Evolutionary conservation across 2,888 invertebrate genomes (phyloP).

Genomic region (Ypsolopha scabrella): DNA sequence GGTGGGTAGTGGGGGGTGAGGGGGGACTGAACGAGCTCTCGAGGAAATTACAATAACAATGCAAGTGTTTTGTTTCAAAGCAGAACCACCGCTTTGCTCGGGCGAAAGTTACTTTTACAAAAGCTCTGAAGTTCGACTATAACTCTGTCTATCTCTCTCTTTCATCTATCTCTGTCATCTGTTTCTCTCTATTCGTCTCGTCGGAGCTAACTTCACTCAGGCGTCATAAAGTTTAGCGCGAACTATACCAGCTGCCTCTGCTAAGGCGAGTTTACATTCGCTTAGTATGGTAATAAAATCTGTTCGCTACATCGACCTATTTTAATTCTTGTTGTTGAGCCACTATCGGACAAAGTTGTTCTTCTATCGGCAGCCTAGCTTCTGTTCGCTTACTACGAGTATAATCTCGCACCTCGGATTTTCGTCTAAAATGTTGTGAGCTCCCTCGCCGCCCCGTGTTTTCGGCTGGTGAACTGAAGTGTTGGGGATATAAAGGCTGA

Average conservation of each 20-base stretch:
- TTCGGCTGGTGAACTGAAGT: background rate
- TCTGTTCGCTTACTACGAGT: background rate
- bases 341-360: slow-evolving; percentile 1
- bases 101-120: background rate
- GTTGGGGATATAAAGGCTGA: background rate
- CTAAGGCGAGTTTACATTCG: background rate
- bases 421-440: slow-evolving; percentile 15
- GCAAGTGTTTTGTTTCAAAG: slow-evolving; percentile 4
- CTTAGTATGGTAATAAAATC: background rate
- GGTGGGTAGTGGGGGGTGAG: background rate
- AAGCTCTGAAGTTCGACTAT: too few relatives aligned
- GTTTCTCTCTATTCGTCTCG: too few relatives aligned
- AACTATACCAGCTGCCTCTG: background rate
- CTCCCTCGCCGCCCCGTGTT: slow-evolving; percentile 1
- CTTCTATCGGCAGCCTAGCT: background rate
- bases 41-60: slow-evolving; percentile 1
- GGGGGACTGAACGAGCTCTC: background rate
- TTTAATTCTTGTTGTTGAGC: slow-evolving; percentile 1
- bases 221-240: too few relatives aligned
- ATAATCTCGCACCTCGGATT: slow-evolving; percentile 1
- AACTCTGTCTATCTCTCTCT: too few relatives aligned
- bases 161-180: too few relatives aligned
- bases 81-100: background rate
- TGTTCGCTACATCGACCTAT: background rate
- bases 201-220: too few relatives aligned